Base-by-base conservation (phyloP, 2,888 invertebrate genomes). In the Stenotaenia linearis region DNA sequence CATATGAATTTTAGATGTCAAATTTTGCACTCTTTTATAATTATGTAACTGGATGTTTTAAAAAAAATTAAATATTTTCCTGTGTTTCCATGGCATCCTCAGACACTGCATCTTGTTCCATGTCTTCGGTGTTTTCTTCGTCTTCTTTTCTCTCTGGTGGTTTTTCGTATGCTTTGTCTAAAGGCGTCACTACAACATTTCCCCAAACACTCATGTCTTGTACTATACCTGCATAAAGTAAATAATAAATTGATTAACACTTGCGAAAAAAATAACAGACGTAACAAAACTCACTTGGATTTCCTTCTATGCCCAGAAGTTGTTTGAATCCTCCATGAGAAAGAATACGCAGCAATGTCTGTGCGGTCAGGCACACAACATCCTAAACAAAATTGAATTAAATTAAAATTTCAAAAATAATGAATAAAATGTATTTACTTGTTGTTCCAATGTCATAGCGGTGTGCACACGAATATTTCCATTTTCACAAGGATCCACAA, bases 121-220 rank as follows among this genome's bases (percentile, higher is more conserved):
- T 84, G 75, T 83, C 84, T 50, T 85, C 84, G 4, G 83, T 84
- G 23, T 83, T 82, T 82, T 91, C 90, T 12, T 91, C 91, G 69
- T 93, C 93, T 35, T 92, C 92, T 78, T 92, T 91, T 83, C 93
- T 93, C 25, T 90, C 90, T 30, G 90, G 90, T 0, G 91, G 91
- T 84, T 92, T 92, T 83, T 94, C 95, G 86, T 97, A 98, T 0
- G 97, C 97, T 81, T 94, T 92, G 81, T 96, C 96, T n/a, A 97
- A 88, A 0, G 98, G 97, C 0, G 96, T 95, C 0, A 98, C 96
- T 0, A 97, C 96, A 1, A 98, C 96, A 0, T 97, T 97, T 84
- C 97, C 93, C 96, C 97, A 97, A 21, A 97, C 95, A 0, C 96
- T 95, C 91, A 97, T 96, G 87, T 97, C 96, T 0, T 92, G 90